Evolutionary conservation across 2,797 vertebrate species (phyloP).

Genomic region (Myiothlypis chrysogaster): DNA sequence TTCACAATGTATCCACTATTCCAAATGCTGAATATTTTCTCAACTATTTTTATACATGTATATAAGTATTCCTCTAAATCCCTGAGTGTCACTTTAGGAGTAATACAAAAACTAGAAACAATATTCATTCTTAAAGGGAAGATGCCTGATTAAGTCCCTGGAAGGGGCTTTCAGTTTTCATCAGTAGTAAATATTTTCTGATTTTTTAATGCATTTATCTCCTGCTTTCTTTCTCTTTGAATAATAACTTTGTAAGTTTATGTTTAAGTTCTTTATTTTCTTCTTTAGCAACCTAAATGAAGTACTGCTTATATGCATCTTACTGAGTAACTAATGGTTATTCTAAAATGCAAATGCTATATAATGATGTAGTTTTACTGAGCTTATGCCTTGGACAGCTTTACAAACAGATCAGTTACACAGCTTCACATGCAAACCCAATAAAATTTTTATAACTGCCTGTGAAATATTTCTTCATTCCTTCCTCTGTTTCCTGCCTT

Average conservation of each 20-base stretch:
- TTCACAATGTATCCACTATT: not conserved
- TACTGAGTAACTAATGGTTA: not conserved
- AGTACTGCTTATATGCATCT: not conserved
- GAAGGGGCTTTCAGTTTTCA: not conserved
- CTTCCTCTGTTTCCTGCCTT: conserved; percentile 43
- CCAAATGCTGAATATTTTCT: not conserved
- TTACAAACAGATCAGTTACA: not conserved
- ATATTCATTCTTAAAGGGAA: not conserved
- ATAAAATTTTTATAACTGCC: conserved; percentile 37
- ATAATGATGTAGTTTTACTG: not conserved
- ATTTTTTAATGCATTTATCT: not conserved
- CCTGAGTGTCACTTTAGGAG: not conserved
- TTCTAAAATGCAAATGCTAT: not conserved
- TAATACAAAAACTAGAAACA: not conserved
- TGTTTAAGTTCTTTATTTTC: not conserved
- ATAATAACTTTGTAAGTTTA: not conserved
- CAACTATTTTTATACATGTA: not conserved
- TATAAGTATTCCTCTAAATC: not conserved
- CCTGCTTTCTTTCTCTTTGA: not conserved
- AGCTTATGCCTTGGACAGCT: not conserved
- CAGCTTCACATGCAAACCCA: conserved; percentile 30
- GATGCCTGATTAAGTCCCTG: not conserved
- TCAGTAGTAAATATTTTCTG: not conserved
- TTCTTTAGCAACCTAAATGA: not conserved
- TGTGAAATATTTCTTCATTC: conserved; percentile 31